Percentiles rank a stretch among this genome's conserved stretches.
Conservation (phyloP, 2,113 vertebrate species). For the Callipepla squamata region DNA sequence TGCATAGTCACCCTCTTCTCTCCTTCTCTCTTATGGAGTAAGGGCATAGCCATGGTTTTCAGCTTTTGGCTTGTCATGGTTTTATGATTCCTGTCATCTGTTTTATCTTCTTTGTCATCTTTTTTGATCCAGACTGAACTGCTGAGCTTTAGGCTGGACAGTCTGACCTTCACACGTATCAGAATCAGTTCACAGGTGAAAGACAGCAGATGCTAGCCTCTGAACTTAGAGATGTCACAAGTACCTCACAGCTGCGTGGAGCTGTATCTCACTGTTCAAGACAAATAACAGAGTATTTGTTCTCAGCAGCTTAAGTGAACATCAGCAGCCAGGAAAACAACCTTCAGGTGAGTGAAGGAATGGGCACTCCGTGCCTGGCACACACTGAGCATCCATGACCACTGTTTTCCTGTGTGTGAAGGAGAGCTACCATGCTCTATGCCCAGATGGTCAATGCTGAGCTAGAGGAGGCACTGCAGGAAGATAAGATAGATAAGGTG, state of each 20-base stretch:
- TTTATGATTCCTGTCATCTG: no score
- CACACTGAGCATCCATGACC: fast-evolving
- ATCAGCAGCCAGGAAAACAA: fast-evolving
- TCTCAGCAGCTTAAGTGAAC: background rate
- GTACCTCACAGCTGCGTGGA: fast-evolving
- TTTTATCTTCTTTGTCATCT: background rate
- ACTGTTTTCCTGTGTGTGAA: background rate
- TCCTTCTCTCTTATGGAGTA: background rate
- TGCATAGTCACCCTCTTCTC: background rate
- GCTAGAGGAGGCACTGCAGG: no score
- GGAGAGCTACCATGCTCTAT: background rate
- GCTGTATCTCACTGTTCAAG: background rate
- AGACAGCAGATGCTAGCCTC: background rate
- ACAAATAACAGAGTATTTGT: background rate
- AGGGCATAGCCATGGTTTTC: background rate
- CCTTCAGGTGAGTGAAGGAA: fast-evolving
- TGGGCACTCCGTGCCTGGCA: fast-evolving
- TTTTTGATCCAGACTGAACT: background rate
- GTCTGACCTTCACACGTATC: background rate
- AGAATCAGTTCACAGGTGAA: background rate
- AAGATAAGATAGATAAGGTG: no score
- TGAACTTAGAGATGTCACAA: background rate
- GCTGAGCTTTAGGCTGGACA: background rate
- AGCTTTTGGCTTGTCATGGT: background rate
- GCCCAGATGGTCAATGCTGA: fast-evolving